Evolutionary conservation across 1,140 invertebrate genomes (phyloP).

Genomic region (Anagrus nilaparvatae): DNA sequence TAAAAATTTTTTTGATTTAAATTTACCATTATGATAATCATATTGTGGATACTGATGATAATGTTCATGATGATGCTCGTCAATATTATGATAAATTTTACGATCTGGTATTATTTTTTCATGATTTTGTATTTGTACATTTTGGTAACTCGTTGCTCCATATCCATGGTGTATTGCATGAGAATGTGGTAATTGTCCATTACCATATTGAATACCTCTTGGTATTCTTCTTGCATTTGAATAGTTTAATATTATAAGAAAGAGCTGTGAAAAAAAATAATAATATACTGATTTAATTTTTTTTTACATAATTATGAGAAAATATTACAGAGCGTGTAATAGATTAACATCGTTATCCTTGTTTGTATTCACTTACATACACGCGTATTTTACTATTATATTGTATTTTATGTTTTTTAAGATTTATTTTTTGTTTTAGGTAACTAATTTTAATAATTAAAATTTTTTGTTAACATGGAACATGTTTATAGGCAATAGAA

Average conservation of each 20-base stretch:
- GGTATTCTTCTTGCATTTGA: slow-evolving; percentile 25
- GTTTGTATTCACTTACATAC: no score
- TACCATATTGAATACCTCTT: slow-evolving; percentile 14
- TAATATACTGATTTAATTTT: neutral
- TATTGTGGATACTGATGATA: neutral
- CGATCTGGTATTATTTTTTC: slow-evolving; percentile 21
- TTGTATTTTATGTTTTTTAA: no score
- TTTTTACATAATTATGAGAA: no score
- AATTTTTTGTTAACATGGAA: no score
- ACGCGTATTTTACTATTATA: no score
- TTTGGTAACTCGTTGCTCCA: slow-evolving; percentile 33
- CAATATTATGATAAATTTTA: slow-evolving; percentile 17
- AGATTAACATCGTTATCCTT: no score
- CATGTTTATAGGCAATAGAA: no score
- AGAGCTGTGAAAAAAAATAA: slow-evolving; percentile 23
- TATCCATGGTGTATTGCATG: slow-evolving; percentile 28
- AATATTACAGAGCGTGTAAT: no score
- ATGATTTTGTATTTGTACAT: slow-evolving; percentile 25
- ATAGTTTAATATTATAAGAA: slow-evolving; percentile 14
- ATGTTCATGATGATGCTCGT: slow-evolving; percentile 15
- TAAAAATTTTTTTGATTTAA: slow-evolving; percentile 1
- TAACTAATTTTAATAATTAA: no score
- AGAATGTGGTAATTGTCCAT: slow-evolving; percentile 28
- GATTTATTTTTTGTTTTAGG: no score
- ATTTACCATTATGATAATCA: slow-evolving; percentile 10